Base-by-base conservation (phyloP, 2,888 invertebrate genomes). In the Allolobophora icterica region DNA sequence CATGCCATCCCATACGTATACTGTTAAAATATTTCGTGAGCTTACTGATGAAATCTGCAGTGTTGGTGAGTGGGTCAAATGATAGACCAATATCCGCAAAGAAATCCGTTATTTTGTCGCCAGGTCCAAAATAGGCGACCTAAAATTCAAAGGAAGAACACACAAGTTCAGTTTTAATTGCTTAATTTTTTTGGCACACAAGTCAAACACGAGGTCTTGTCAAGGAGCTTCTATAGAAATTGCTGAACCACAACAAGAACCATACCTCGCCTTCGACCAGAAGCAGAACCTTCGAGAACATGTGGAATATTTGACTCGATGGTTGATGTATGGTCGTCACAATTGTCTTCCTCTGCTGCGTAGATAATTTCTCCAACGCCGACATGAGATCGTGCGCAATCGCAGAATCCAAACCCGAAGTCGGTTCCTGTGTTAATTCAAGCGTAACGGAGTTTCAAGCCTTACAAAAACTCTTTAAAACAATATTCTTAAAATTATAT, bases 301-400 rank as follows among this genome's bases (percentile, higher is more conserved):
- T 97, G 95, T 97, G 97, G 95, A 97, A 97, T 96, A 97, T 97
- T 95, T 97, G 97, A 92, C 97, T 97, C 91, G 97, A 97, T 3
- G 97, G 97, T 95, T 97, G 97, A 94, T 97, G 97, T 11, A 97
- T 97, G 83, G 97, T 97, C 91, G 97, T 96, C 90, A 97, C 97
- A 90, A 97, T 97, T 15, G 97, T 97, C 95, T 97, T 97, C 93
- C 97, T 97, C 95, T 97, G 97, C 93, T 97, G 96, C 92, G 96
- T 96, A 0, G 97, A 97, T 94, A 97, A 97, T 92, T 96, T 96
- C 95, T 97, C 97, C 93, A 97, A 95, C 92, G 97, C 97, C 93
- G 96, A 96, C 96, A 97, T 97, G 92, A 97, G 95, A 93, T 96
- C 96, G 94, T 97, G 97, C 35, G 97, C 97, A 92, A 97, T 97